phyloP scores from a whole-genome alignment of 2,113 vertebrate genomes.

The human region GRCh38 chr14:35742001-35742500 shows the following conservation, averaged over 20 bases:
- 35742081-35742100: conserved; percentile 42
- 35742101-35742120: neutral
- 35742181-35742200: neutral
- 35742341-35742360: neutral
- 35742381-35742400: conserved; percentile 87
- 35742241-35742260: conserved; percentile 38
- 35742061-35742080: neutral
- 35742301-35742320: neutral
- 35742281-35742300: neutral
- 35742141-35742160: neutral
- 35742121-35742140: conserved; percentile 26
- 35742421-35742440: conserved; percentile 82
- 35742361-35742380: conserved; percentile 87
- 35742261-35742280: neutral
- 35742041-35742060: neutral
- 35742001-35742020: neutral
- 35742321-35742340: conserved; percentile 39
- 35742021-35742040: neutral
- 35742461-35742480: conserved; percentile 97
- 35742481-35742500: conserved; percentile 98
- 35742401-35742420: conserved; percentile 83
- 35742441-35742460: conserved; percentile 87
- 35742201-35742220: neutral
- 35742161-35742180: conserved; percentile 15
- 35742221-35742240: neutral